Percentiles rank a stretch among this genome's conserved stretches.
Conservation (phyloP, 2,888 invertebrate genomes). For the Coecobrya sp. region DNA sequence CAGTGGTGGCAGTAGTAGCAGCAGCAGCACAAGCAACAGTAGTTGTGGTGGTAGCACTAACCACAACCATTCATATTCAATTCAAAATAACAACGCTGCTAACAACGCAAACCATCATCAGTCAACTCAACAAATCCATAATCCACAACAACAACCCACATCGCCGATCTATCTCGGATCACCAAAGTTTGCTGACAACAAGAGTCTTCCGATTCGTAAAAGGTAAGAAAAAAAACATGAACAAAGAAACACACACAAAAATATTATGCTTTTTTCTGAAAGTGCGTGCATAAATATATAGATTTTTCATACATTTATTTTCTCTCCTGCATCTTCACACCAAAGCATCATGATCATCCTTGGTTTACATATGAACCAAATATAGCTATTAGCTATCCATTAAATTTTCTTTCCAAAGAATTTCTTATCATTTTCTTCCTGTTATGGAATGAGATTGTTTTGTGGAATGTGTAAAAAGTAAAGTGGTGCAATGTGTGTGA, state of each 20-base stretch:
- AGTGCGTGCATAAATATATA: slow-evolving; percentile 16
- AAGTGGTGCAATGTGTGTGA: slow-evolving; percentile 29
- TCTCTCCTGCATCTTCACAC: slow-evolving; percentile 11
- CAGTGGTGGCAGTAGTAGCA: slow-evolving; percentile 67
- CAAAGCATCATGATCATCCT: not conserved
- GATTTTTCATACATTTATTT: slow-evolving; percentile 67
- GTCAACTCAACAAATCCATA: slow-evolving; percentile 78
- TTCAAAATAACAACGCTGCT: slow-evolving; percentile 74
- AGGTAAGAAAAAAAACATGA: slow-evolving; percentile 80
- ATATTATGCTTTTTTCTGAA: slow-evolving; percentile 25
- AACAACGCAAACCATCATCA: slow-evolving; percentile 66
- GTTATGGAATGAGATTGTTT: slow-evolving; percentile 30
- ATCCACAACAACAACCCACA: slow-evolving; percentile 78
- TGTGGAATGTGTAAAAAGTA: slow-evolving; percentile 25
- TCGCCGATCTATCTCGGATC: slow-evolving; percentile 80
- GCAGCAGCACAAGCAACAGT: slow-evolving; percentile 52
- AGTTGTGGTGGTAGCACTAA: slow-evolving; percentile 44
- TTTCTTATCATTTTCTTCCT: slow-evolving; percentile 54
- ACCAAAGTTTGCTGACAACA: slow-evolving; percentile 86
- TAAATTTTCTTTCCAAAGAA: slow-evolving; percentile 23
- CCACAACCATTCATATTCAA: slow-evolving; percentile 80
- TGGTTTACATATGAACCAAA: not conserved
- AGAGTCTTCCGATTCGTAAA: slow-evolving; percentile 86
- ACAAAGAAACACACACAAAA: slow-evolving; percentile 36
- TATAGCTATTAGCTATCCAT: not conserved